Evolutionary conservation across 2,888 invertebrate species (phyloP), one percentile per base, ranked within the genome.

Genomic region (Steinernema hermaphroditum): DNA sequence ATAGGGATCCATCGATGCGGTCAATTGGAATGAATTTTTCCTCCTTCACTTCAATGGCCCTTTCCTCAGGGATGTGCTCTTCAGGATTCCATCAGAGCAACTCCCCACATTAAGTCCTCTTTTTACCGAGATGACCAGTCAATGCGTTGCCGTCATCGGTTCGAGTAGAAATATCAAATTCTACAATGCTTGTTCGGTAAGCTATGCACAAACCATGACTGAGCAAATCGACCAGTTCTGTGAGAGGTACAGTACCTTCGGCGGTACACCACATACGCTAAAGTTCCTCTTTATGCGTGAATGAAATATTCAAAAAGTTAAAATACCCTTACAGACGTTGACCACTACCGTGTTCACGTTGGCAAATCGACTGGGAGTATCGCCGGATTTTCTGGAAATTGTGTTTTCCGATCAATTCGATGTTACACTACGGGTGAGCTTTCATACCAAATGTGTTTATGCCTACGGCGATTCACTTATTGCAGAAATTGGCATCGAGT

Each of bases 1-100:
- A 1, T 29, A 62, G 62, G 32, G 27, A 12, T 37, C 37, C 37
- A 32, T 29, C 16, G 12, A 34, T 62, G 62, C 16, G 16, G 32
- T 62, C 62, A 62, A 62, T 27, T 62, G 62, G 62, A 62, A 62
- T 27, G 62, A 62, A 32, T 62, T 62, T 19, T 62, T 62, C 29
- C 62, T 62, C 4, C 62, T 62, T 32, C 62, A 62, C 29, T 62
- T 62, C 62, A 62, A 62, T 32, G 62, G 62, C 1, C 22, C 8
- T 14, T 6, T 27, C 16, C 32, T 62, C 2, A 12, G 62, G 32
- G 62, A 62, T 2, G 29, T 32, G 9, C 32, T 62, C 16, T 62
- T 32, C 62, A 62, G 19, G 27, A 62, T 62, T 29, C 62, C 62
- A 16, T 16, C 32, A 12, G 62, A 62, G 16, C 32, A 8, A 16